Evolutionary conservation across 2,888 invertebrate genomes (phyloP).

Genomic region (Limnephilus auricula): DNA sequence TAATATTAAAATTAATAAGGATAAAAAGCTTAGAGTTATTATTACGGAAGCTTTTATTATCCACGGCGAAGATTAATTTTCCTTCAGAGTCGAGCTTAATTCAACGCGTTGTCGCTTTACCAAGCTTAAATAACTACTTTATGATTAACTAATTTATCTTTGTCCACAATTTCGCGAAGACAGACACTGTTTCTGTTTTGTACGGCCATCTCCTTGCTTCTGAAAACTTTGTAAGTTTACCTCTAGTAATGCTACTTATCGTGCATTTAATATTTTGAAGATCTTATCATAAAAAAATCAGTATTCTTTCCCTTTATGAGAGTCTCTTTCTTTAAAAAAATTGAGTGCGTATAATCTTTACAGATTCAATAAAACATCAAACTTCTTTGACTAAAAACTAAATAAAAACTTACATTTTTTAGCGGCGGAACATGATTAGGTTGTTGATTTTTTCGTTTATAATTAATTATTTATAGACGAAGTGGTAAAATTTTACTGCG

Average conservation of each 20-base stretch:
- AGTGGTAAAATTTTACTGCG: too few relatives aligned
- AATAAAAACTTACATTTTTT: too few relatives aligned
- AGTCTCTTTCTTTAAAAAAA: too few relatives aligned
- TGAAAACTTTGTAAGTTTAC: neutral
- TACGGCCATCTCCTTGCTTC: neutral
- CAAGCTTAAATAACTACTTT: constrained; percentile 31
- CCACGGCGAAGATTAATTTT: constrained; percentile 22
- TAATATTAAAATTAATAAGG: neutral
- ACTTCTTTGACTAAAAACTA: too few relatives aligned
- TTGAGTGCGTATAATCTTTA: too few relatives aligned
- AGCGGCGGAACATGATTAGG: too few relatives aligned
- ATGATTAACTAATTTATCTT: constrained; percentile 30
- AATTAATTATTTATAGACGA: too few relatives aligned
- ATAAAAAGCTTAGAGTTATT: constrained; percentile 13
- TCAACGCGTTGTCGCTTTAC: constrained; percentile 15
- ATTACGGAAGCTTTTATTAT: constrained; percentile 25
- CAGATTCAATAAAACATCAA: too few relatives aligned
- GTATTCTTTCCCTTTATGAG: neutral
- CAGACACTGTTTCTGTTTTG: neutral
- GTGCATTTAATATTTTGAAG: neutral
- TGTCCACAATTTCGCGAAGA: neutral
- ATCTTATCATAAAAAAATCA: neutral
- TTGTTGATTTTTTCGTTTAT: too few relatives aligned
- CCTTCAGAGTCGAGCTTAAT: neutral
- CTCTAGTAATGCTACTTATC: neutral